Conservation (phyloP, 2,888 invertebrate genomes). For the Reticulitermes lucifugus region DNA sequence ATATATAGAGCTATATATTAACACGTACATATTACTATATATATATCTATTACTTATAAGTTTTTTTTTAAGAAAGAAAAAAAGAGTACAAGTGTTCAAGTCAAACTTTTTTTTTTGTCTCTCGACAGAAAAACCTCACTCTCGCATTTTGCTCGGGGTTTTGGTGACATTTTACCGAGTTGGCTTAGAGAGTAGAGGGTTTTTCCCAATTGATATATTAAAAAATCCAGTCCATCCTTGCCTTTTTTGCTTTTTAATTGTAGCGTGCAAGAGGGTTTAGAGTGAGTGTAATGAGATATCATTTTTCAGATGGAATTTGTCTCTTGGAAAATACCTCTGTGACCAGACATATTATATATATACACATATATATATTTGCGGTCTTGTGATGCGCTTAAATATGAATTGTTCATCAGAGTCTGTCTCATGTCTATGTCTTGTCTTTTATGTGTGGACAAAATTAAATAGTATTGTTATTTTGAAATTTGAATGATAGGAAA, state of each 20-base stretch:
- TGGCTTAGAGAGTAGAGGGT: constrained; percentile 39
- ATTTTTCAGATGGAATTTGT: constrained; percentile 38
- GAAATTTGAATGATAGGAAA: constrained; percentile 22
- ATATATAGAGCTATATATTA: constrained; percentile 55
- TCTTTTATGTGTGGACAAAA: constrained; percentile 44
- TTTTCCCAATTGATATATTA: constrained; percentile 43
- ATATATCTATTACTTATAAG: constrained; percentile 48
- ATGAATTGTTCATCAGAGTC: constrained; percentile 44
- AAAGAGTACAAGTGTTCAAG: constrained; percentile 55
- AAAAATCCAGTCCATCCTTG: constrained; percentile 56
- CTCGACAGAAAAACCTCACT: constrained; percentile 47
- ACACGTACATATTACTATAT: constrained; percentile 47
- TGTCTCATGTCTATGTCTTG: constrained; percentile 39
- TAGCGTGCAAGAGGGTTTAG: constrained; percentile 28
- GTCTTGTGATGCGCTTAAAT: constrained; percentile 53
- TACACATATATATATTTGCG: constrained; percentile 45
- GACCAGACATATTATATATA: constrained; percentile 49
- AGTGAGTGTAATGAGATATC: constrained; percentile 32
- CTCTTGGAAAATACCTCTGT: constrained; percentile 52
- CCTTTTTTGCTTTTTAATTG: constrained; percentile 54
- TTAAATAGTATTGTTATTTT: constrained; percentile 43
- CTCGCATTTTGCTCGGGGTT: constrained; percentile 48
- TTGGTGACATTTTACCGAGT: constrained; percentile 37
- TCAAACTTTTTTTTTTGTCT: constrained; percentile 50
- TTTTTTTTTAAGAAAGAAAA: constrained; percentile 39